phyloP scores from a whole-genome alignment of 1,140 invertebrate species.

The Bombus impatiens region DNA sequence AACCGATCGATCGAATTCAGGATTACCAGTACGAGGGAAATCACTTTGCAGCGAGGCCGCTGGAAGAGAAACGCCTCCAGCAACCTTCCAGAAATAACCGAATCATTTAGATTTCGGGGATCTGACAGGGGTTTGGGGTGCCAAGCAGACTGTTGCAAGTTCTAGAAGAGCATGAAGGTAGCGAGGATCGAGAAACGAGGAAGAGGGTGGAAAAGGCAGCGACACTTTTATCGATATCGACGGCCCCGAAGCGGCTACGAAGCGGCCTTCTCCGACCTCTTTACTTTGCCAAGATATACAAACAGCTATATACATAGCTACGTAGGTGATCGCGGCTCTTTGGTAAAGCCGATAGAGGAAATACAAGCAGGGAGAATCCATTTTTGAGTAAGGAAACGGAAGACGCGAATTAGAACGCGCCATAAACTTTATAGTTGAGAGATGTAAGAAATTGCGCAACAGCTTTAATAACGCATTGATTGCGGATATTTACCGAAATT shows the following conservation, averaged over 20 bases:
- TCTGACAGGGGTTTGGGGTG: constrained; percentile 28
- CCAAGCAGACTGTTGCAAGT: constrained; percentile 37
- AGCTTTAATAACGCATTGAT: not conserved
- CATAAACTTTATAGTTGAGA: not conserved
- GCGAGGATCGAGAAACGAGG: constrained; percentile 44
- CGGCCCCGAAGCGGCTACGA: constrained; percentile 50
- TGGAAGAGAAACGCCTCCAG: constrained; percentile 65
- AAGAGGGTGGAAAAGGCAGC: constrained; percentile 41
- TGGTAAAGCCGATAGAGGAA: constrained; percentile 38
- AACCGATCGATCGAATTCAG: constrained; percentile 67
- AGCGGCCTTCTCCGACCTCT: constrained; percentile 40
- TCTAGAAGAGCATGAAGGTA: not conserved
- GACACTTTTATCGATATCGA: constrained; percentile 66
- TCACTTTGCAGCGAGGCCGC: constrained; percentile 65
- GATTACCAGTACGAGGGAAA: constrained; percentile 69
- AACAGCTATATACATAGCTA: constrained; percentile 35
- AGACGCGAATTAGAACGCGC: constrained; percentile 15
- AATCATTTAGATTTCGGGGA: constrained; percentile 70
- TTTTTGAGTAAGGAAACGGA: constrained; percentile 20
- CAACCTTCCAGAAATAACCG: constrained; percentile 70
- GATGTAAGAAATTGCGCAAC: not conserved
- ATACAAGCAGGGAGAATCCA: not conserved
- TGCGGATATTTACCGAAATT: not conserved
- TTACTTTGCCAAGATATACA: constrained; percentile 61
- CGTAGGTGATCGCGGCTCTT: constrained; percentile 28